These are phyloP conservation scores for Halocaridina rubra DNA, from an alignment of 2,888 invertebrate genomes.

Conservation along the genomic window DNA sequence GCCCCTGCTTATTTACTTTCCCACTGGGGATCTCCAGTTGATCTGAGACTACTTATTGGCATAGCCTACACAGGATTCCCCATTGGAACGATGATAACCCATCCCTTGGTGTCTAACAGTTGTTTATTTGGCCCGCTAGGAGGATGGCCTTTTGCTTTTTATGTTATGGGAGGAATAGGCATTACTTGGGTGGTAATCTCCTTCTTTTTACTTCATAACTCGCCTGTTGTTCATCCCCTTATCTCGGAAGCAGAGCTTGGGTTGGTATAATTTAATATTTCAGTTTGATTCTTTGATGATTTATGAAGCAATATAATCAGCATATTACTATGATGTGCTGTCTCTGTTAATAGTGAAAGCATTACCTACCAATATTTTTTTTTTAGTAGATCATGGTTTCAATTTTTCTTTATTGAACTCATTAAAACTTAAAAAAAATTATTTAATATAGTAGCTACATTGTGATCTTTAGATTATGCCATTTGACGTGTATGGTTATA, in stretches of 20 bases:
- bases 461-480: too few relatives aligned
- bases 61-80: constrained; percentile 70
- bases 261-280: background rate
- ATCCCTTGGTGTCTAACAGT: constrained; percentile 73
- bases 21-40: constrained; percentile 69
- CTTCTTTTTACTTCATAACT: constrained; percentile 71
- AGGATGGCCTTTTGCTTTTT: constrained; percentile 76
- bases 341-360: too few relatives aligned
- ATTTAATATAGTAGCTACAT: too few relatives aligned
- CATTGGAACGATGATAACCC: constrained; percentile 70
- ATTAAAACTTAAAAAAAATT: too few relatives aligned
- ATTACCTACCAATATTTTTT: too few relatives aligned
- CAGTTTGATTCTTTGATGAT: background rate
- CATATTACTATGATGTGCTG: too few relatives aligned
- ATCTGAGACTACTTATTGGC: constrained; percentile 66
- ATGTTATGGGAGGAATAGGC: constrained; percentile 70
- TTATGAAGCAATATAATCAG: too few relatives aligned
- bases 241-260: constrained; percentile 69
- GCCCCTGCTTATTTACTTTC: constrained; percentile 17
- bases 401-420: too few relatives aligned
- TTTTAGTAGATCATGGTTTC: too few relatives aligned
- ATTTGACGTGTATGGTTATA: too few relatives aligned
- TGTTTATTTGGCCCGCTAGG: constrained; percentile 72
- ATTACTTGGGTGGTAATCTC: constrained; percentile 70
- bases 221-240: constrained; percentile 72